A percentile compares a stretch with the other conserved stretches of the same genome.
Conservation (phyloP, 2,888 invertebrate species). For the Bellardia pandia region DNA sequence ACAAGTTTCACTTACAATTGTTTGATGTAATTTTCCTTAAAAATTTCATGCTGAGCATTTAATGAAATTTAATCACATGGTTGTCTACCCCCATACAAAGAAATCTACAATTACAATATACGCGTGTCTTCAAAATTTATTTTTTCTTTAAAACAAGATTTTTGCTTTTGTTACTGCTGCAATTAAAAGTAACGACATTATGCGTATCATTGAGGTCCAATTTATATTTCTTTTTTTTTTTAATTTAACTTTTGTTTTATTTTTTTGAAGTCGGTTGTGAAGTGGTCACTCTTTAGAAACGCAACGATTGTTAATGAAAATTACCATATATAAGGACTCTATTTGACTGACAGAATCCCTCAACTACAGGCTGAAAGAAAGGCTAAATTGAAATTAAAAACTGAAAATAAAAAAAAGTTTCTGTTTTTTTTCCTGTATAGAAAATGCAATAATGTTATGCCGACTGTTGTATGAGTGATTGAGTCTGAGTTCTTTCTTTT, state of each 20-base stretch:
- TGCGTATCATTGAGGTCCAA: constrained; percentile 49
- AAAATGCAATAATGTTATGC: constrained; percentile 5
- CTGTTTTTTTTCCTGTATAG: neutral
- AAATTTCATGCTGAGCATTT: too few species aligned
- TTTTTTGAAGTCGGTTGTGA: constrained; percentile 34
- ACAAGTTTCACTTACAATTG: too few species aligned
- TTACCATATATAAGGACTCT: constrained; percentile 22
- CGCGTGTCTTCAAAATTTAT: constrained; percentile 59
- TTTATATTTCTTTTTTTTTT: neutral
- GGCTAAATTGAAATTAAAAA: constrained; percentile 58
- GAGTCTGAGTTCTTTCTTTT: neutral
- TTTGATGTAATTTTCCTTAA: too few species aligned
- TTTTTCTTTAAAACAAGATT: neutral
- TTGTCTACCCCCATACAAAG: constrained; percentile 13
- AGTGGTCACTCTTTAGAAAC: constrained; percentile 49
- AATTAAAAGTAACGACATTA: constrained; percentile 69
- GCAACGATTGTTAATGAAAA: constrained; percentile 54
- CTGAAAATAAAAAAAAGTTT: neutral
- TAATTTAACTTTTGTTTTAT: neutral
- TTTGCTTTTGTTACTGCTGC: constrained; percentile 27
- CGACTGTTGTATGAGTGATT: neutral
- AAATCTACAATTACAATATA: constrained; percentile 32
- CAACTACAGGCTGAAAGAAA: constrained; percentile 12
- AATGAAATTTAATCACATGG: constrained; percentile 23
- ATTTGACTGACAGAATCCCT: neutral